Percentiles rank a stretch among this genome's conserved stretches.
phyloP scores from a whole-genome alignment of 2,113 vertebrate species.

The Corythoichthys intestinalis region DNA sequence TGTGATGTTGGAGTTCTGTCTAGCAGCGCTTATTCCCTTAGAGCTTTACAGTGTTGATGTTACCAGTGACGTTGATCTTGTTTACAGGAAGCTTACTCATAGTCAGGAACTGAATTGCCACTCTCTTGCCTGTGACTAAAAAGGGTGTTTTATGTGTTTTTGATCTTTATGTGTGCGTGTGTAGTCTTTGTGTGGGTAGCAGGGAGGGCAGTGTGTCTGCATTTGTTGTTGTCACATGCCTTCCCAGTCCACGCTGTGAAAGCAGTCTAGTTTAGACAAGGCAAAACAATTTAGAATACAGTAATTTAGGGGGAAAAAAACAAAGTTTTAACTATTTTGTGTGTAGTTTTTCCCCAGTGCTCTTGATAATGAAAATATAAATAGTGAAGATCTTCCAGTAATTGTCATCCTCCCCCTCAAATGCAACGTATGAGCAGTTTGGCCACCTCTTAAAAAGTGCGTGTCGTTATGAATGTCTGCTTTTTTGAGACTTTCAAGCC shows the following conservation, averaged over 20 bases:
- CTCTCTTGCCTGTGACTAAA: conserved; percentile 38
- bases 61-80: conserved; percentile 50
- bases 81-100: conserved; percentile 56
- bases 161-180: conserved; percentile 21
- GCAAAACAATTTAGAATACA: neutral
- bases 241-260: conserved; percentile 57
- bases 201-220: conserved; percentile 37
- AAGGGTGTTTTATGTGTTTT: conserved; percentile 40
- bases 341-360: too few relatives aligned
- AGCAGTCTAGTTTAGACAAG: conserved; percentile 18
- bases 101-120: conserved; percentile 58
- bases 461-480: neutral
- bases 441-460: neutral
- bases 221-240: conserved; percentile 68
- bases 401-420: too few relatives aligned
- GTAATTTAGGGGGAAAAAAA: neutral
- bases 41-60: conserved; percentile 41
- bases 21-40: neutral
- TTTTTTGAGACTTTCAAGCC: neutral
- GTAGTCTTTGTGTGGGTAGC: conserved; percentile 39
- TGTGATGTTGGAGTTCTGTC: neutral
- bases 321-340: neutral
- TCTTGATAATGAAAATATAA: too few relatives aligned
- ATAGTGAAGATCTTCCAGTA: too few relatives aligned
- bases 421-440: too few relatives aligned